Evolutionary conservation across 1,140 invertebrate genomes (phyloP).

Genomic region (Drosophila murphyi): DNA sequence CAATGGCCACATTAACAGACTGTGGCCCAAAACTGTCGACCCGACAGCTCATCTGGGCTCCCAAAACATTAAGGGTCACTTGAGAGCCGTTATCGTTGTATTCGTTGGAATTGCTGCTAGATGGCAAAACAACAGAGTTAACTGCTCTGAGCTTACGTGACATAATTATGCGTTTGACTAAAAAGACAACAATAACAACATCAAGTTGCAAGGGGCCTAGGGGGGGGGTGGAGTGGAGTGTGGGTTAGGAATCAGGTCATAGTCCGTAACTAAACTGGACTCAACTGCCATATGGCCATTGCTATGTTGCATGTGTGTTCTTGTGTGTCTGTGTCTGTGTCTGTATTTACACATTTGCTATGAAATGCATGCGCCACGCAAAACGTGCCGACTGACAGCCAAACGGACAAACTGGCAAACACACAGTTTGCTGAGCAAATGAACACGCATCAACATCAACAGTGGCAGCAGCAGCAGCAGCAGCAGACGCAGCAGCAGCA

Average conservation of each 20-base stretch:
- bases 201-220: not conserved
- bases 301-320: constrained; percentile 2
- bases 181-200: constrained; percentile 58
- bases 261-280: constrained; percentile 12
- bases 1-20: constrained; percentile 67
- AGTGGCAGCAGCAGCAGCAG: not conserved
- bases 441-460: constrained; percentile 45
- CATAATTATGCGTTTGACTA: constrained; percentile 81
- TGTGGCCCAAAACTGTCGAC: constrained; percentile 41
- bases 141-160: constrained; percentile 83
- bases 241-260: not conserved
- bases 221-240: too few relatives aligned
- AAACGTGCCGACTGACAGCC: constrained; percentile 69
- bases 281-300: constrained; percentile 59
- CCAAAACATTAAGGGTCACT: constrained; percentile 66
- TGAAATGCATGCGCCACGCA: constrained; percentile 74
- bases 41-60: constrained; percentile 47
- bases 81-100: constrained; percentile 20
- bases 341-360: constrained; percentile 75
- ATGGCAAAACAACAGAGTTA: constrained; percentile 75
- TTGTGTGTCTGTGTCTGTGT: constrained; percentile 20
- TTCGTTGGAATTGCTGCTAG: constrained; percentile 2
- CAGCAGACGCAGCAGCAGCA: constrained; percentile 11
- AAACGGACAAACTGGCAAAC: constrained; percentile 37
- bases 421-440: constrained; percentile 49